Percentiles rank a stretch among this genome's conserved stretches.
These are phyloP conservation scores for Chaenodraco wilsoni DNA, from an alignment of 2,797 vertebrate genomes.

Conservation along the genomic window DNA sequence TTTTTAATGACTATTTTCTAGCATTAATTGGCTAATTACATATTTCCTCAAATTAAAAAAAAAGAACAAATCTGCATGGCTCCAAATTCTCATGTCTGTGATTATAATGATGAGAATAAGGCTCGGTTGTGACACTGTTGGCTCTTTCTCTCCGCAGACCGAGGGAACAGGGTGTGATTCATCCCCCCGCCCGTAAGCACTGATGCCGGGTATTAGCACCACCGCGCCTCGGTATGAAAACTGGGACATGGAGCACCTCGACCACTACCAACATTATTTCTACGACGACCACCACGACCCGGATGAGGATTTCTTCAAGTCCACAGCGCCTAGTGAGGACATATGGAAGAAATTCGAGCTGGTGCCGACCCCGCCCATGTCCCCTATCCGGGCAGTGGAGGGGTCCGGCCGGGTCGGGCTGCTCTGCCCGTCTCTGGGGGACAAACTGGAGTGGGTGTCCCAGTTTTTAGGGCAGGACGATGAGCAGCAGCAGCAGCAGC, in stretches of 20 bases:
- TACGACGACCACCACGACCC: constrained; percentile 89
- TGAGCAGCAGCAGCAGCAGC: constrained; percentile 78
- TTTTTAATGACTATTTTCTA: not conserved
- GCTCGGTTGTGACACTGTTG: constrained; percentile 33
- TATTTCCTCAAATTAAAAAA: not conserved
- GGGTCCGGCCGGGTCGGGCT: constrained; percentile 75
- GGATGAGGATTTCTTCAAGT: constrained; percentile 94
- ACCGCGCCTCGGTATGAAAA: constrained; percentile 79
- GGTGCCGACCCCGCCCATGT: constrained; percentile 91
- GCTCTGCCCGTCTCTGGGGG: constrained; percentile 81
- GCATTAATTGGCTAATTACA: constrained; percentile 6
- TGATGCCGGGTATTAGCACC: constrained; percentile 83
- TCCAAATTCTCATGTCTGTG: constrained; percentile 4
- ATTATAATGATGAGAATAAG: constrained; percentile 26
- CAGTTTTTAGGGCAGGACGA: constrained; percentile 87
- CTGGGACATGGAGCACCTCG: constrained; percentile 91
- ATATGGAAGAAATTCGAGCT: constrained; percentile 99
- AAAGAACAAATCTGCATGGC: not conserved
- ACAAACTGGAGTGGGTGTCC: constrained; percentile 85
- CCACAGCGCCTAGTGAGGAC: constrained; percentile 95
- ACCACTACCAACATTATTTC: constrained; percentile 94
- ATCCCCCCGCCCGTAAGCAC: constrained; percentile 58
- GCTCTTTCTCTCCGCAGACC: constrained; percentile 63
- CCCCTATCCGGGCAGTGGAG: constrained; percentile 84
- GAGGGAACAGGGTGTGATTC: constrained; percentile 73